Evolutionary conservation across 2,113 vertebrate species (phyloP).

Genomic region (Psophia crepitans): DNA sequence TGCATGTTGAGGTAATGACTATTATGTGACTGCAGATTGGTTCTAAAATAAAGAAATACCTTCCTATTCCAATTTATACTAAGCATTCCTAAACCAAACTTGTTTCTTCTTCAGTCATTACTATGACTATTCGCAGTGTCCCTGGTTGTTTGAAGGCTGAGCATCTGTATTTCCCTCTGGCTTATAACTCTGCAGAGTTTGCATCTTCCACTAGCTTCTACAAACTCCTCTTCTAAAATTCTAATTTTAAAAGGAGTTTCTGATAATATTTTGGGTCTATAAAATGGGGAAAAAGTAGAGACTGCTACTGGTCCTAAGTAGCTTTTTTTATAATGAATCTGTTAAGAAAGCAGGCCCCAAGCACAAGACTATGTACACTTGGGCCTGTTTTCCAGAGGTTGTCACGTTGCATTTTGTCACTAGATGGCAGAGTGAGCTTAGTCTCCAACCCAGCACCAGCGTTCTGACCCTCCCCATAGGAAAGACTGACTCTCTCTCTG

Average conservation of each 20-base stretch:
- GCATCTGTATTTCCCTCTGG: neutral
- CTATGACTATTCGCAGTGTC: neutral
- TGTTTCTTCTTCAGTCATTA: neutral
- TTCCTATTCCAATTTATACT: no score
- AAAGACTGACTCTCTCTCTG: neutral
- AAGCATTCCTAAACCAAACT: no score
- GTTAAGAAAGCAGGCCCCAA: neutral
- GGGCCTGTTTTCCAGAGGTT: neutral
- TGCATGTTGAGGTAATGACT: neutral
- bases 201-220: neutral
- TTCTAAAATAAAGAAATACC: no score
- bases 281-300: neutral
- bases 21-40: neutral
- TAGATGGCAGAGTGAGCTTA: slow-evolving; percentile 4
- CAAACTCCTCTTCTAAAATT: neutral
- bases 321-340: neutral
- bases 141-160: neutral
- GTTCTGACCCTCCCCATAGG: fast-evolving
- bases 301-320: neutral
- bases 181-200: neutral
- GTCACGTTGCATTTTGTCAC: neutral
- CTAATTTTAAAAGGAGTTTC: neutral
- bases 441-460: neutral
- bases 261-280: neutral
- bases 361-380: neutral